Evolutionary conservation across 2,888 invertebrate genomes (phyloP).

Genomic region (Catonia carolina): DNA sequence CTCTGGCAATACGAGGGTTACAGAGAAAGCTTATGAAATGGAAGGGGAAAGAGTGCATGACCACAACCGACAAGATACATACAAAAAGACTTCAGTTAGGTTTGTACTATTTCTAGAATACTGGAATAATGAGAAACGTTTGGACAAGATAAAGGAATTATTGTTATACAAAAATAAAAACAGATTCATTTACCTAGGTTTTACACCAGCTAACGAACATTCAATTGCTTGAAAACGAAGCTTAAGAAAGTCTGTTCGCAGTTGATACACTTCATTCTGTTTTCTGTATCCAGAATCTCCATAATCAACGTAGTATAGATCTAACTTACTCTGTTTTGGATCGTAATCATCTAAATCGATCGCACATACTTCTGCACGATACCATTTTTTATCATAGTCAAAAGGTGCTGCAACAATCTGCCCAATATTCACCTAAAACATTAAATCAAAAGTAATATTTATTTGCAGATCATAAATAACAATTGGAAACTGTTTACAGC

Average conservation of each 20-base stretch:
- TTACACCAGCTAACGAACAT: conserved; percentile 70
- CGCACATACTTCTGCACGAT: conserved; percentile 63
- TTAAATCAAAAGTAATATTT: conserved; percentile 2
- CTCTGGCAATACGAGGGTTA: too few relatives aligned
- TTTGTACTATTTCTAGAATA: too few relatives aligned
- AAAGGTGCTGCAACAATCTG: conserved; percentile 82
- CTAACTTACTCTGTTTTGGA: conserved; percentile 53
- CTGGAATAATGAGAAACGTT: too few relatives aligned
- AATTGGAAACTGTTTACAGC: too few relatives aligned
- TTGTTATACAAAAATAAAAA: too few relatives aligned
- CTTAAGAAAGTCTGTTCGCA: conserved; percentile 66
- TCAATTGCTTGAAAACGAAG: conserved; percentile 80
- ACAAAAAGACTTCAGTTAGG: too few relatives aligned
- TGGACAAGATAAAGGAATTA: too few relatives aligned
- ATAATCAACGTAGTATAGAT: conserved; percentile 80
- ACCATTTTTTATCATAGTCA: conserved; percentile 77
- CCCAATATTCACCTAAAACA: conserved; percentile 54
- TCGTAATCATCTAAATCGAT: conserved; percentile 56
- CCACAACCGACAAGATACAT: too few relatives aligned
- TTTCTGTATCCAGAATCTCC: conserved; percentile 70
- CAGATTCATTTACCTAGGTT: conserved; percentile 52
- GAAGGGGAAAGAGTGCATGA: too few relatives aligned
- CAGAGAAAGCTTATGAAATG: too few relatives aligned
- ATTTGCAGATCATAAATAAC: too few relatives aligned
- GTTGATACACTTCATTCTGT: conserved; percentile 59